Percentiles rank a stretch among this genome's conserved stretches.
These are phyloP conservation scores for Streptopelia turtur DNA, from an alignment of 2,797 vertebrate genomes.

Conservation along the genomic window DNA sequence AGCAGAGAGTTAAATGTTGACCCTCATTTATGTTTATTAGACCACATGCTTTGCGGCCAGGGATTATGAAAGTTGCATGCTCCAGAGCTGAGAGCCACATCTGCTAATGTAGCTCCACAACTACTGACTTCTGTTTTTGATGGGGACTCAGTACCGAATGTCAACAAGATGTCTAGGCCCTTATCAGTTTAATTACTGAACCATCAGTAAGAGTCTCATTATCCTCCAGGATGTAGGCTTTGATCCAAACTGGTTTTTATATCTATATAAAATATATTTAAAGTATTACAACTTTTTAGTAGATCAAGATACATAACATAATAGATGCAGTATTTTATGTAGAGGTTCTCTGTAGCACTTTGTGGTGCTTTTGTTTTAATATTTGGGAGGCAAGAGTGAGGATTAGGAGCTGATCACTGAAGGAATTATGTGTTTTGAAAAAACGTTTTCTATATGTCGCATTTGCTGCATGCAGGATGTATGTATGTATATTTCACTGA, in stretches of 20 bases:
- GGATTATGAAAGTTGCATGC: accelerated
- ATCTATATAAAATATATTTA: not conserved
- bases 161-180: not conserved
- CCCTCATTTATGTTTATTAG: not conserved
- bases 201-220: not conserved
- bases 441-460: not conserved
- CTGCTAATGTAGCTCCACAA: not conserved
- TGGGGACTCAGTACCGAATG: not conserved
- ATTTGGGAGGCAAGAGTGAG: not conserved
- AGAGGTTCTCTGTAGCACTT: too few species aligned
- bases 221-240: not conserved
- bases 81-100: not conserved
- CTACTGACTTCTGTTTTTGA: not conserved
- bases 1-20: not conserved
- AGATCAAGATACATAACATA: not conserved
- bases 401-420: not conserved
- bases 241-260: not conserved
- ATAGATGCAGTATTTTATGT: not conserved
- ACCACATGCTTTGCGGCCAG: not conserved
- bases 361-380: not conserved
- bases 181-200: not conserved
- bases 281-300: not conserved
- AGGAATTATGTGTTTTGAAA: not conserved
- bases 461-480: not conserved
- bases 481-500: not conserved